Conservation (phyloP, 2,888 invertebrate species). For the Eupithecia pulchellata region DNA sequence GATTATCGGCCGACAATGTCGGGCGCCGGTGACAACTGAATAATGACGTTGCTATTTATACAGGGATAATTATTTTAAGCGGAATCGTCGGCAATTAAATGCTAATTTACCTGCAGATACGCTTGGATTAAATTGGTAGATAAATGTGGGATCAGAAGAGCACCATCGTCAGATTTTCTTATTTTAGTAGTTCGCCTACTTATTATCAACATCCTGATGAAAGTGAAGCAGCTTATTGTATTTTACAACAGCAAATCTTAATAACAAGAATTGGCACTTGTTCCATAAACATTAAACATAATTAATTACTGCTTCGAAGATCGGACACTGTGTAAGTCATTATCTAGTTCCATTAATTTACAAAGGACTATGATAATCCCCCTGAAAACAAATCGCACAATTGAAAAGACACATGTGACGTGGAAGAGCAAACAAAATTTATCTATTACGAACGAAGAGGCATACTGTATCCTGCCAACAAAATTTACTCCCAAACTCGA, state of each 20-base stretch:
- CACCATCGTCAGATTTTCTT: background rate
- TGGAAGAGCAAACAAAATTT: slow-evolving; percentile 20
- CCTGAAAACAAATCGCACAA: slow-evolving; percentile 1
- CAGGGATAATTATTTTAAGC: slow-evolving; percentile 55
- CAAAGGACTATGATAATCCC: background rate
- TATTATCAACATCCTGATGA: background rate
- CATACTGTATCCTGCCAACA: slow-evolving; percentile 52
- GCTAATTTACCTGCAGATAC: slow-evolving; percentile 38
- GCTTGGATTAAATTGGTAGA: slow-evolving; percentile 33
- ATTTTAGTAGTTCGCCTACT: background rate
- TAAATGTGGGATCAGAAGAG: slow-evolving; percentile 11
- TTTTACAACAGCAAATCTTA: background rate
- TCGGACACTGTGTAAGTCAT: background rate
- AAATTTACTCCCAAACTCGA: slow-evolving; percentile 49
- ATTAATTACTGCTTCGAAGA: background rate
- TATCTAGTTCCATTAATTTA: background rate
- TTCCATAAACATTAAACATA: background rate
- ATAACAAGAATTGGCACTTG: too few relatives aligned
- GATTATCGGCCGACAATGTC: slow-evolving; percentile 75
- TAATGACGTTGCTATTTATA: slow-evolving; percentile 69
- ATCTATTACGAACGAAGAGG: slow-evolving; percentile 21
- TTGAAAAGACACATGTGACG: slow-evolving; percentile 16
- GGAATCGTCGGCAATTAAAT: slow-evolving; percentile 46
- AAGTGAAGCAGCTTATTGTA: background rate
- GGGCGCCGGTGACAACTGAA: slow-evolving; percentile 71